Base-by-base conservation (phyloP, 1,140 invertebrate genomes). In the Pseudobourletiella spinata region DNA sequence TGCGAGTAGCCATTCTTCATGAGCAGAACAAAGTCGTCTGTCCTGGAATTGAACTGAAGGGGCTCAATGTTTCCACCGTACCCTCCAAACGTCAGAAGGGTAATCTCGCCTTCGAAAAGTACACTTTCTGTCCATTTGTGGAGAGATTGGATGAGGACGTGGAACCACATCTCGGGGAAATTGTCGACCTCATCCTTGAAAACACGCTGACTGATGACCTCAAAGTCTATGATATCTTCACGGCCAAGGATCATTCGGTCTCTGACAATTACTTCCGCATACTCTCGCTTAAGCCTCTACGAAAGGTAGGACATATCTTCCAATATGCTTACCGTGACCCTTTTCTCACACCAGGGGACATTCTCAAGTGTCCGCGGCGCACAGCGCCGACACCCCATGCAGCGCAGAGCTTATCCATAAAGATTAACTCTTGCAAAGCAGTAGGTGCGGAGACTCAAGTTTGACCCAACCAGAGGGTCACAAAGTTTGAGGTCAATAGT, bases 81-180 rank as follows among this genome's bases (percentile, higher is more conserved):
- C 32, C 32, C n/a, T n/a, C 8, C 8, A 8, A 39, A n/a, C 8
- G n/a, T 11, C 42, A 46, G 20, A 89, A 93, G 73, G 74, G 83
- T 20, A 66, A 83, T 8, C 92, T 90, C 6, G 85, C 85, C 62
- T 74, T 89, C 15, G 93, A 94, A 75, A 83, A 84, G 61, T 95
- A 89, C 71, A 77, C 77, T 11, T 95, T 95, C 72, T 76, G 91
- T 25, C 88, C 92, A 1, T 88, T 91, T 71, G 79, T 82, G 24
- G 24, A 26, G 3, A 16, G 3, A 11, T 18, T 18, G n/a, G 4
- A 28, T 6, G n/a, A 8, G 8, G 8, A 8, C 32, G 8, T 39
- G 32, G 8, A 39, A 8, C n/a, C 32, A 39, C 8, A 8, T 11
- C 8, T n/a, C 8, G n/a, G 14, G 14, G 39, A 16, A 16, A 29